phyloP scores from a whole-genome alignment of 2,888 invertebrate species.

The Pecten maximus region DNA sequence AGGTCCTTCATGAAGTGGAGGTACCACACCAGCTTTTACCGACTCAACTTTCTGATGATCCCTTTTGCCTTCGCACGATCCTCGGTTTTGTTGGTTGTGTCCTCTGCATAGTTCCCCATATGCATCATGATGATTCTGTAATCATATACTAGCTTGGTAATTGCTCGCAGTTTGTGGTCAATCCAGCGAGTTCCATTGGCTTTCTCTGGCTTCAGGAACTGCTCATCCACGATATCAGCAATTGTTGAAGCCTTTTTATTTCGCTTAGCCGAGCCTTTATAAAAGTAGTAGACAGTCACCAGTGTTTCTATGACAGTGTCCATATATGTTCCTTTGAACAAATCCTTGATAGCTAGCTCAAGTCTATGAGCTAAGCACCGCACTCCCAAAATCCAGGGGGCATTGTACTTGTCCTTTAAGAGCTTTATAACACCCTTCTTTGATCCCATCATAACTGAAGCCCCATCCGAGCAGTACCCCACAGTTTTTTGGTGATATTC shows the following conservation, averaged over 20 bases:
- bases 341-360: constrained; percentile 51
- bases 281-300: constrained; percentile 55
- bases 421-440: constrained; percentile 39
- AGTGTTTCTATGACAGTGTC: too few species aligned
- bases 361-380: constrained; percentile 54
- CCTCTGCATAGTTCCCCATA: constrained; percentile 51
- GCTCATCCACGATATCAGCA: constrained; percentile 46
- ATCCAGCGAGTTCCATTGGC: constrained; percentile 60
- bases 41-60: constrained; percentile 43
- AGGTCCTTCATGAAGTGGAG: constrained; percentile 51
- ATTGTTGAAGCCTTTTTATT: constrained; percentile 50
- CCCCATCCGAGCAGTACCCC: constrained; percentile 49
- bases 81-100: constrained; percentile 45
- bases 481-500: constrained; percentile 43
- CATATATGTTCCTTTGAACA: constrained; percentile 50
- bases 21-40: constrained; percentile 48
- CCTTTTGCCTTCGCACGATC: constrained; percentile 56
- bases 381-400: constrained; percentile 47
- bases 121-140: constrained; percentile 51
- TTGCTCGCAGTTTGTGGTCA: constrained; percentile 55
- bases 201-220: constrained; percentile 55
- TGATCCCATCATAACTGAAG: constrained; percentile 46
- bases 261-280: constrained; percentile 50
- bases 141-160: constrained; percentile 50
- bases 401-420: constrained; percentile 35